Evolutionary conservation across 2,113 vertebrate species (phyloP), one percentile per base, ranked within the genome.

Genomic region (Colistium nudipinnis): DNA sequence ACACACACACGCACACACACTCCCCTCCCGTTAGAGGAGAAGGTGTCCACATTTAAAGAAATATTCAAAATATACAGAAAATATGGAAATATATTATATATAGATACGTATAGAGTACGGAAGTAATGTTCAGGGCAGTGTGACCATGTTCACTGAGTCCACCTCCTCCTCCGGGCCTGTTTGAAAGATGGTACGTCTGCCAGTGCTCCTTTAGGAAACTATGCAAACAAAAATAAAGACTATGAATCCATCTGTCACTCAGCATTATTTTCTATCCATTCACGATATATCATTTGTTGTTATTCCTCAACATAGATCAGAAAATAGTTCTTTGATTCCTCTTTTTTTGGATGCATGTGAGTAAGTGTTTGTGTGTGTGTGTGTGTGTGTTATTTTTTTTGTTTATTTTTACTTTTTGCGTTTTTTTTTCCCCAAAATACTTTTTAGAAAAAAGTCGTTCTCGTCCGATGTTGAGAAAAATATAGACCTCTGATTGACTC

Each of bases 41-140:
- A 87, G 81, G 84, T 90, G 88, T 88, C 85, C 84, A 91, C 92
- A 92, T 90, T 93, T 87, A 88, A 87, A 87, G 86, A 90, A 88
- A 90, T 87, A 92, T 86, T 91, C 88, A 93, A 93, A 93, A 94
- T 92, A 90, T 91, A 92, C 87, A 92, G 79, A 90, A 91, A 89
- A 82, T 90, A 91, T 90, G 87, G 87, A 86, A 90, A 92, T 89
- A 89, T 74, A 88, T 77, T 80, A 85, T 86, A 81, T 85, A 87
- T 83, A 92, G 86, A 89, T 76, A 90, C 55, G 78, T 89, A 76
- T 82, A 87, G 80, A 82, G 85, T 88, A 88, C 67, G 74, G 88
- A 90, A 91, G 88, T 89, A 82, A 91, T 92, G 92, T 90, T 87
- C 92, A 90, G 92, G 92, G 93, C 91, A 92, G 91, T 92, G 93